These are phyloP conservation scores for Paratrypauchen microcephalus DNA, from an alignment of 2,797 vertebrate species.

Conservation along the genomic window DNA sequence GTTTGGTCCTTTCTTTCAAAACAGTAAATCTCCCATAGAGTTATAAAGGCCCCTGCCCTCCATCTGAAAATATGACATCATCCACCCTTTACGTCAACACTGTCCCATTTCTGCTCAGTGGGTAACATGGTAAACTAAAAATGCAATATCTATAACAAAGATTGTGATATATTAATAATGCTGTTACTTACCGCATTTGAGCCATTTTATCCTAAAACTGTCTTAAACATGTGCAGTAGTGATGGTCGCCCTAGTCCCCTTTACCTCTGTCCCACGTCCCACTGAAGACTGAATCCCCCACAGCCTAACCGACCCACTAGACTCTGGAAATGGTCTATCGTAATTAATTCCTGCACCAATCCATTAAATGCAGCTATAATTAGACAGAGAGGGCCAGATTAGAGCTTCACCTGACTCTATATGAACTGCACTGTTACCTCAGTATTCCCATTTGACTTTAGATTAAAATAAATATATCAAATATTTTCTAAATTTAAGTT, in stretches of 20 bases:
- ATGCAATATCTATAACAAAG: neutral
- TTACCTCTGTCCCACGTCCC: slow-evolving; percentile 26
- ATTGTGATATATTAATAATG: neutral
- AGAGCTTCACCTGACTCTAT: slow-evolving; percentile 52
- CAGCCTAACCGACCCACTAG: slow-evolving; percentile 58
- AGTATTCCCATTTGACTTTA: slow-evolving; percentile 5
- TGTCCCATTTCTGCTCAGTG: neutral
- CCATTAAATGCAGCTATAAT: slow-evolving; percentile 72
- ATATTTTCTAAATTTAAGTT: neutral
- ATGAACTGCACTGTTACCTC: slow-evolving; percentile 40
- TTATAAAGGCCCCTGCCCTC: neutral
- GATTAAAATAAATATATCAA: neutral
- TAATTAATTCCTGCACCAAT: slow-evolving; percentile 68
- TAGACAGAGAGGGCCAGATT: slow-evolving; percentile 65
- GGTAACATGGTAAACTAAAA: neutral
- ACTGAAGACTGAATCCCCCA: slow-evolving; percentile 45
- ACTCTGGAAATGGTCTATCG: slow-evolving; percentile 49
- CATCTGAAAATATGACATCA: neutral
- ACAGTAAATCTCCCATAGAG: neutral
- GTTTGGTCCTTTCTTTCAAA: neutral
- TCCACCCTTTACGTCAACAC: neutral
- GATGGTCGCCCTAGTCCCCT: slow-evolving; percentile 13
- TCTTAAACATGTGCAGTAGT: slow-evolving; percentile 12
- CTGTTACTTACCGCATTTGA: slow-evolving; percentile 10
- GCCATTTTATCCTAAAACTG: neutral